Conservation (phyloP, 2,113 vertebrate species). For the Pseudonaja textilis region DNA sequence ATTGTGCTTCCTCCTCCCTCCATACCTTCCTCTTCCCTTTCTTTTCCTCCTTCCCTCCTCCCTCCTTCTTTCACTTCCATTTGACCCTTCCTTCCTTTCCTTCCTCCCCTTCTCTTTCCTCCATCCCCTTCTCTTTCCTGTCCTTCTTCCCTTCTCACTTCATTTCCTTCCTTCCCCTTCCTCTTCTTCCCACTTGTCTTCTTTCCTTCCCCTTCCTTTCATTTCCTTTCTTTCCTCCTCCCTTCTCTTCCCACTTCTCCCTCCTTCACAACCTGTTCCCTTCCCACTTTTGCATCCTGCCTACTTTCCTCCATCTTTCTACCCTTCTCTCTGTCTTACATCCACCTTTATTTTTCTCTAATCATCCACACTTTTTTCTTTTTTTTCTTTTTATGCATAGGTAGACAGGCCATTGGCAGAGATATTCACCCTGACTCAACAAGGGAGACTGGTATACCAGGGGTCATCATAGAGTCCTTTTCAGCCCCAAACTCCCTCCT, state of each 20-base stretch:
- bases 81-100: too few species aligned
- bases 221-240: neutral
- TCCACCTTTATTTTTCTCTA: neutral
- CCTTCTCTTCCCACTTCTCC: neutral
- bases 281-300: neutral
- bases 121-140: neutral
- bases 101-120: neutral
- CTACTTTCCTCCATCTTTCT: neutral
- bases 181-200: neutral
- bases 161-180: too few species aligned
- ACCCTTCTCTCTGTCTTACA: neutral
- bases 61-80: too few species aligned
- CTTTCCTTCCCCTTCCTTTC: neutral
- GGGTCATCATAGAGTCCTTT: neutral
- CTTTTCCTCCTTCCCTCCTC: neutral
- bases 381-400: neutral
- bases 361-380: neutral
- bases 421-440: neutral
- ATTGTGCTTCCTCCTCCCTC: neutral
- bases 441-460: neutral
- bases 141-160: neutral
- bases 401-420: neutral
- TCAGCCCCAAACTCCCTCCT: neutral
- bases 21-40: neutral
- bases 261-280: neutral